These are phyloP conservation scores for Leuciscus idus DNA, from an alignment of 2,113 vertebrate species.

Conservation along the genomic window DNA sequence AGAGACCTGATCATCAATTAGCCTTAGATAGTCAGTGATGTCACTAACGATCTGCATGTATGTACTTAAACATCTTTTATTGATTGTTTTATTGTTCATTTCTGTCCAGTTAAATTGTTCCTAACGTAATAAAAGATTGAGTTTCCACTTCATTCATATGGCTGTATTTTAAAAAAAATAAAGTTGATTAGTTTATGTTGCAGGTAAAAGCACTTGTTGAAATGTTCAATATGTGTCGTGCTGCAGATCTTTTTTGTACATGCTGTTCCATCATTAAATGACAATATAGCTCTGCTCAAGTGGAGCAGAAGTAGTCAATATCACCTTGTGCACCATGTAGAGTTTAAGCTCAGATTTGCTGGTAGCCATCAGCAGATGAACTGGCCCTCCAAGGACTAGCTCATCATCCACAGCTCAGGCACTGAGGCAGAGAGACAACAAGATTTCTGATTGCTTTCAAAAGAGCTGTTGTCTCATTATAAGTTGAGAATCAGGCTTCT, in stretches of 20 bases:
- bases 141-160: background rate
- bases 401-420: constrained; percentile 69
- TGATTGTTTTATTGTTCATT: background rate
- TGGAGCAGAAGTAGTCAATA: constrained; percentile 76
- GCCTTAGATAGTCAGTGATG: background rate
- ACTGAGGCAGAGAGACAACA: constrained; percentile 67
- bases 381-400: constrained; percentile 62
- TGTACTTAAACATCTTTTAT: background rate
- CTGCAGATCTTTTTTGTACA: constrained; percentile 4
- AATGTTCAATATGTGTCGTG: background rate
- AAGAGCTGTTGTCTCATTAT: constrained; percentile 43
- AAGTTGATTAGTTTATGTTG: background rate
- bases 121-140: background rate
- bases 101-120: background rate
- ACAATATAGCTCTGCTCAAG: constrained; percentile 69
- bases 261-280: constrained; percentile 67
- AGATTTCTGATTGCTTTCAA: constrained; percentile 66
- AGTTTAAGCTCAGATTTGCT: constrained; percentile 67
- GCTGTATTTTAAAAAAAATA: no score
- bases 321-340: constrained; percentile 65
- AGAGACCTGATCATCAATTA: constrained; percentile 18
- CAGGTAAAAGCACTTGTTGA: background rate
- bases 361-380: constrained; percentile 63
- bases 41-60: background rate
- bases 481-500: constrained; percentile 24